Evolutionary conservation across 2,797 vertebrate genomes (phyloP).

Genomic region (Varecia variegata): DNA sequence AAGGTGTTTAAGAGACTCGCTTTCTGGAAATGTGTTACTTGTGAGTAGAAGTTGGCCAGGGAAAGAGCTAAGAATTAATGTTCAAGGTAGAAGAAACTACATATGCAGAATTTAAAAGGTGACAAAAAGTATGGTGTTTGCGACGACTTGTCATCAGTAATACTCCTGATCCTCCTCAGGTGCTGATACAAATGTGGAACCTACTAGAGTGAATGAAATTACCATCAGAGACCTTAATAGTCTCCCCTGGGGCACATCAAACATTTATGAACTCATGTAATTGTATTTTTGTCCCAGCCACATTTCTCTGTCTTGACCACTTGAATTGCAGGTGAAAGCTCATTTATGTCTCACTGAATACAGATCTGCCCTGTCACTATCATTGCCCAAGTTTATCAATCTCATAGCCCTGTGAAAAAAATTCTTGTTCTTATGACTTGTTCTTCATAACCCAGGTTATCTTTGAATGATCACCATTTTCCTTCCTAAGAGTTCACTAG

Average conservation of each 20-base stretch:
- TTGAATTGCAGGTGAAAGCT: slow-evolving; percentile 8
- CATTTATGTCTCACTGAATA: neutral
- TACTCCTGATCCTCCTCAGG: neutral
- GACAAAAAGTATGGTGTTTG: neutral
- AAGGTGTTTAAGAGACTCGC: neutral
- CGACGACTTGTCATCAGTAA: neutral
- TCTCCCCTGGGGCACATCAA: slow-evolving; percentile 48
- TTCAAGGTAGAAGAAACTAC: neutral
- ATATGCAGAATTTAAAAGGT: neutral
- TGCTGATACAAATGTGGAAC: neutral
- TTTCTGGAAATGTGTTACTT: neutral
- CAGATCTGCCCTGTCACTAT: neutral
- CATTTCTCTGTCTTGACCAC: slow-evolving; percentile 38
- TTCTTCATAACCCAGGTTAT: neutral
- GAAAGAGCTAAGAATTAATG: neutral
- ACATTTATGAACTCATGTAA: slow-evolving; percentile 50
- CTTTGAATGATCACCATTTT: neutral
- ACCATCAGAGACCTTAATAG: neutral
- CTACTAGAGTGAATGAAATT: neutral
- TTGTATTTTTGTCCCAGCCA: slow-evolving; percentile 13
- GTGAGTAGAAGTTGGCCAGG: neutral
- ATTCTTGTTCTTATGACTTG: neutral
- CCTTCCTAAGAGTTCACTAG: neutral
- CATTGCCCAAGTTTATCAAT: neutral
- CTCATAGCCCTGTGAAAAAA: neutral